Evolutionary conservation across 2,888 invertebrate species (phyloP).

Genomic region (Morinoia aosen): DNA sequence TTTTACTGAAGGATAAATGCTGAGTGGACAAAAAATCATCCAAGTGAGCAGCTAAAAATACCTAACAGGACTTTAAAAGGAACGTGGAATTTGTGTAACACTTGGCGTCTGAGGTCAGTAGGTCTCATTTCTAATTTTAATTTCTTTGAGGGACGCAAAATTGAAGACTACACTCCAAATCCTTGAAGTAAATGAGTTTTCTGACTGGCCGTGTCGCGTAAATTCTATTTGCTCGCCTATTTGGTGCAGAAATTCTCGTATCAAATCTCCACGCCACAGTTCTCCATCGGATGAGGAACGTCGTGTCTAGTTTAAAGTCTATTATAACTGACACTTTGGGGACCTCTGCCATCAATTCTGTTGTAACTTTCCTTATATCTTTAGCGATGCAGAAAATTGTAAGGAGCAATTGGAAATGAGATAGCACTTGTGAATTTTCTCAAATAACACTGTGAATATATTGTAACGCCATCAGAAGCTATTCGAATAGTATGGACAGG

Average conservation of each 20-base stretch:
- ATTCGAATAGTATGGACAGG: too few species aligned
- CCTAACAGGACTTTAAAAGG: background rate
- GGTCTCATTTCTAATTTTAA: background rate
- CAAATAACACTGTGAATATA: background rate
- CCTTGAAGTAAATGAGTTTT: slow-evolving; percentile 1
- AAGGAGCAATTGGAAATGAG: background rate
- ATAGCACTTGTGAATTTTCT: background rate
- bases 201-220: background rate
- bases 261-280: background rate
- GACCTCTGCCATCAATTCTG: background rate
- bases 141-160: background rate
- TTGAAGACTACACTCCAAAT: background rate
- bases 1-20: too few species aligned
- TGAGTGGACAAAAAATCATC: background rate
- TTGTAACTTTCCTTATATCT: background rate
- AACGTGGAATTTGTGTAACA: background rate
- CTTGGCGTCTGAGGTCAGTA: background rate
- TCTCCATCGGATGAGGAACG: background rate
- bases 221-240: background rate
- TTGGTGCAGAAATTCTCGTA: background rate
- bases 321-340: background rate
- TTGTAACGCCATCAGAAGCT: background rate
- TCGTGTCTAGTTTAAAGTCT: background rate
- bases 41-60: background rate
- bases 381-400: background rate